Conservation (phyloP, 2,888 invertebrate species). For the Caenorhabditis sp. region DNA sequence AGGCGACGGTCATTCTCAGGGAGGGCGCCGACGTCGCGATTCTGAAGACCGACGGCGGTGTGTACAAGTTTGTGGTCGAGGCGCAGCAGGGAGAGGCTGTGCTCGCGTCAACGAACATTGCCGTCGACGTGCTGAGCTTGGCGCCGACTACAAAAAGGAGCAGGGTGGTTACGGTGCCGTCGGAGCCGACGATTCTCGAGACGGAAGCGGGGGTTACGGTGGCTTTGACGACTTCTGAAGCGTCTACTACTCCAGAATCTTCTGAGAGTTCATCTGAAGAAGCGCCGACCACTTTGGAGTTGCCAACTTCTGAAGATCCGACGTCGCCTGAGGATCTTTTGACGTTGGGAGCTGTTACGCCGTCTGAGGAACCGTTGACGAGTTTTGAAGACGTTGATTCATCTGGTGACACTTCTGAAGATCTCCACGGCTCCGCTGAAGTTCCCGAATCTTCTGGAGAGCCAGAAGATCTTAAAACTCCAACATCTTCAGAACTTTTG, state of each 20-base stretch:
- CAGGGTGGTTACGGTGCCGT: slow-evolving; percentile 32
- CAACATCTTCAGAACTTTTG: not conserved
- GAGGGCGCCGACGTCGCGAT: slow-evolving; percentile 45
- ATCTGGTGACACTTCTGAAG: slow-evolving; percentile 3
- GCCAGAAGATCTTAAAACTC: not conserved
- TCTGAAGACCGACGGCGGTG: slow-evolving; percentile 46
- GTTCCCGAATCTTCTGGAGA: slow-evolving; percentile 11
- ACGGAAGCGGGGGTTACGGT: too few species aligned
- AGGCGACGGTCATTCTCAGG: slow-evolving; percentile 57
- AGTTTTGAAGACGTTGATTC: slow-evolving; percentile 15
- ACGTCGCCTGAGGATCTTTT: not conserved
- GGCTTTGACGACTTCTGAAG: slow-evolving; percentile 1
- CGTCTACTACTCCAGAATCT: too few species aligned
- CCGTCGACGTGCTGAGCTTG: slow-evolving; percentile 65
- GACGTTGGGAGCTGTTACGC: too few species aligned
- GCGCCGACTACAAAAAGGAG: slow-evolving; percentile 53
- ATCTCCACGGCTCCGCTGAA: not conserved
- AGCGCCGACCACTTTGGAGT: not conserved
- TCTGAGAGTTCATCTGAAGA: slow-evolving; percentile 5
- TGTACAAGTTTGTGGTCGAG: slow-evolving; percentile 59
- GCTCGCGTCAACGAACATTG: slow-evolving; percentile 54
- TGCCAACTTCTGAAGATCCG: slow-evolving; percentile 3
- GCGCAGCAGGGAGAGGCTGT: slow-evolving; percentile 46
- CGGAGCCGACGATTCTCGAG: slow-evolving; percentile 20
- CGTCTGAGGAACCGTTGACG: not conserved